Base-by-base conservation (phyloP, 2,113 vertebrate species). In the Pelodiscus sinensis region DNA sequence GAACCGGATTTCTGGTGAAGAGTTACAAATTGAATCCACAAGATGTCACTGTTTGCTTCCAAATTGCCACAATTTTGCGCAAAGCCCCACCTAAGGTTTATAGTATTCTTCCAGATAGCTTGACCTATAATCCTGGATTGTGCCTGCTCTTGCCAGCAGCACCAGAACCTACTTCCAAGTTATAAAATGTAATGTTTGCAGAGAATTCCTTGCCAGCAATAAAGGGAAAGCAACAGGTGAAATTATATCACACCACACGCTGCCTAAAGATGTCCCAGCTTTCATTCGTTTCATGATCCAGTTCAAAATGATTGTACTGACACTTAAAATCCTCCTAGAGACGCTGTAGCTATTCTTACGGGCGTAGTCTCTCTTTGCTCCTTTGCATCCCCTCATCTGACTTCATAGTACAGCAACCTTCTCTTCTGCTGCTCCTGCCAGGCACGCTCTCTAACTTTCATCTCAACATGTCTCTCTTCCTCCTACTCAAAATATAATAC, bases 31-130 rank as follows among this genome's bases (percentile, higher is more conserved):
- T 2, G 62, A 85, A 60, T 19, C 97, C 98, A 97, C 97, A 86
- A 97, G 98, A 94, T 98, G 98, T 97, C 98, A 97, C 86, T 96
- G 18, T 91, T 9, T 88, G n/a, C 81, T 73, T 87, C 87, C 31
- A 19, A 93, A 92, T 9, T 21, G 52, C 2, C 3, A 8, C 0
- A 27, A 9, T 57, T 0, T 4, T 4, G 9, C 25, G 22, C 0
- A 2, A 71, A 87, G 19, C 44, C 51, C 25, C 11, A 21, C 31
- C 3, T 11, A 8, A 75, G 10, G 0, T 3, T 19, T 22, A 24
- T 11, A 0, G 21, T 12, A 38, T 55, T 31, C 19, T 22, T 22
- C 9, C 5, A 4, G 2, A 31, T 1, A 31, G 19, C 19, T 27
- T 2, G 0, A 5, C 22, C 3, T 0, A 5, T 82, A 88, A 31